Percentiles rank a stretch among this genome's conserved stretches.
phyloP scores from a whole-genome alignment of 2,888 invertebrate genomes.

The Cylloceria caligata region DNA sequence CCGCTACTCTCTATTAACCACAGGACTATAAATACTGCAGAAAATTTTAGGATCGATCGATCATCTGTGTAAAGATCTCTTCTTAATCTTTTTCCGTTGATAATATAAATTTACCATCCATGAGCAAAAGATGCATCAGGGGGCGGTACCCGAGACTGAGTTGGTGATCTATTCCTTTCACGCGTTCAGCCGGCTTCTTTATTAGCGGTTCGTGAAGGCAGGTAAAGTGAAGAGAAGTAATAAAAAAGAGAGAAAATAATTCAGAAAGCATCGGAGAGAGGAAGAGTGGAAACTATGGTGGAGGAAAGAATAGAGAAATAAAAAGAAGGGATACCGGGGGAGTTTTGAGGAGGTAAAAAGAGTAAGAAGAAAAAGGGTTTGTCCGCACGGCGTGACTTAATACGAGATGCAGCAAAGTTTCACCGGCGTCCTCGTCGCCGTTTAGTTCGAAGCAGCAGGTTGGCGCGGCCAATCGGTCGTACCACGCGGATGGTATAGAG shows the following conservation, averaged over 20 bases:
- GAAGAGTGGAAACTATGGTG: constrained; percentile 40
- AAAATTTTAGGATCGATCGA: constrained; percentile 9
- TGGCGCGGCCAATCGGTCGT: constrained; percentile 79
- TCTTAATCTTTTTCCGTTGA: constrained; percentile 26
- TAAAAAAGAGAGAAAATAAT: constrained; percentile 30
- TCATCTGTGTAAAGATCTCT: constrained; percentile 7
- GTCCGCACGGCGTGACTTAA: constrained; percentile 71
- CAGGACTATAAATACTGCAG: background rate
- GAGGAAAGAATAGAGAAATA: constrained; percentile 31
- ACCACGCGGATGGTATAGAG: constrained; percentile 81
- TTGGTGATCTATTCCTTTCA: constrained; percentile 35
- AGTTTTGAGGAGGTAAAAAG: constrained; percentile 28
- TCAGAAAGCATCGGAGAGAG: constrained; percentile 24
- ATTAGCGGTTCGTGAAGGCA: constrained; percentile 26
- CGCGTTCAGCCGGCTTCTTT: constrained; percentile 18
- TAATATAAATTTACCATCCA: constrained; percentile 53
- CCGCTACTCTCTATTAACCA: no score
- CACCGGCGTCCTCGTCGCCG: constrained; percentile 64
- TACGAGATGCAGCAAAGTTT: constrained; percentile 81
- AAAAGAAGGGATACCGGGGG: constrained; percentile 8
- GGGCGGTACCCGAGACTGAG: constrained; percentile 2
- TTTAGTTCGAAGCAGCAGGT: constrained; percentile 66
- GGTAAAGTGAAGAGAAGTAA: constrained; percentile 23
- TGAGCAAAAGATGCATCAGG: constrained; percentile 2
- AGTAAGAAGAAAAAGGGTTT: constrained; percentile 59